Base-by-base conservation (phyloP, 2,113 vertebrate species). In the Agelaius phoeniceus region DNA sequence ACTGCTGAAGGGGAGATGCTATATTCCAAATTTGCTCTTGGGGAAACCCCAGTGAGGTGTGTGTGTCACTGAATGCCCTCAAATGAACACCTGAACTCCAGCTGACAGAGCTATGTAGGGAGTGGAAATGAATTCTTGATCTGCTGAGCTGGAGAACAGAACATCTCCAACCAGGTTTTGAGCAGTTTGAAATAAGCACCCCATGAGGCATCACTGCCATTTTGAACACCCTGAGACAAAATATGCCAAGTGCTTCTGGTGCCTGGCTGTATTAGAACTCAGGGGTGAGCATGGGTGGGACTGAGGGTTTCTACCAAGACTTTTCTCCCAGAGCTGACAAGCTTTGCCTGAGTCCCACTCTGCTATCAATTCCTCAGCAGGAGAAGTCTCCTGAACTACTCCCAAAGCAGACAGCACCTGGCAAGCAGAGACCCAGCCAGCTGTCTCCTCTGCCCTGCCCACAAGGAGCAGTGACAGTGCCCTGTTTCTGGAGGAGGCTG, bases 291-390 rank as follows among this genome's bases (percentile, higher is more conserved):
- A 24, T 3, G 13, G 11, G 7, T 55, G 31, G 43, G 9, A 63
- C 41, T n/a, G 41, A 24, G 30, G 8, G 19, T 9, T 85, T 33
- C 19, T 44, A 24, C 23, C 3, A 1, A 0, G 2, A 13, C 17
- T 27, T 37, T 46, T 46, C 44, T 35, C 19, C 21, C 8, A 3
- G 24, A 67, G 57, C 37, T 39, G n/a, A 52, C 27, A 44, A 35
- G 51, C 43, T 44, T 57, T 52, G 9, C 61, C 46, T 0, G 8
- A 55, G n/a, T 41, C 48, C 14, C 13, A 58, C 16, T 23, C 43
- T 13, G 46, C 6, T 3, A 75, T 15, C 39, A 37, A 5, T 24
- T 76, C 39, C 35, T 43, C 41, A 27, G 24, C 49, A 37, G 39
- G 16, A 14, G 30, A 37, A 65, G 6, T 26, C 15, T 58, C 41